These are phyloP conservation scores for Tipula helvola DNA, from an alignment of 2,888 invertebrate genomes.

Conservation along the genomic window DNA sequence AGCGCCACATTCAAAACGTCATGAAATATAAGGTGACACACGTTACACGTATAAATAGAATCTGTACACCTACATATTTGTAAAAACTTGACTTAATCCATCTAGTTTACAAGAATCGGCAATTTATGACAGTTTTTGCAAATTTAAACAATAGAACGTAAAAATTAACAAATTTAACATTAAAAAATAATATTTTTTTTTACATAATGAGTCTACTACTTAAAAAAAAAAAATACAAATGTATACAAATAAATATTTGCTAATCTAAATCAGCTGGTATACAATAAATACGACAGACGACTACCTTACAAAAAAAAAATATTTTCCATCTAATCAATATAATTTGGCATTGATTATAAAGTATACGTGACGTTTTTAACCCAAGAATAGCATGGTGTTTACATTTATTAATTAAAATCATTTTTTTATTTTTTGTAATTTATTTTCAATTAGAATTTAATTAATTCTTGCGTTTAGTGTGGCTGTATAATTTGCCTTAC, in stretches of 20 bases:
- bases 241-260: background rate
- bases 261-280: background rate
- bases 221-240: background rate
- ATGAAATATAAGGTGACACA: background rate
- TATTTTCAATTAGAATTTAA: background rate
- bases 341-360: background rate
- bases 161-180: background rate
- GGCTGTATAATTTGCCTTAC: background rate
- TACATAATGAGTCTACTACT: background rate
- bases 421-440: background rate
- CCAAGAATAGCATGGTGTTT: background rate
- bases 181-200: background rate
- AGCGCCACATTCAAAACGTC: background rate
- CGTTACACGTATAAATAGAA: background rate
- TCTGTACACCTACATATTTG: background rate
- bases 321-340: background rate
- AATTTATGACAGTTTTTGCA: background rate
- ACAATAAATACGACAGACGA: background rate
- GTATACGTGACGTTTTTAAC: background rate
- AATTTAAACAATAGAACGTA: background rate
- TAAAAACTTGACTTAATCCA: background rate
- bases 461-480: background rate
- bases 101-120: background rate
- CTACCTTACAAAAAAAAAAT: background rate
- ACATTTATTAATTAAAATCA: background rate